Evolutionary conservation across 2,797 vertebrate species (phyloP).

Genomic region (Scarus forsteni): DNA sequence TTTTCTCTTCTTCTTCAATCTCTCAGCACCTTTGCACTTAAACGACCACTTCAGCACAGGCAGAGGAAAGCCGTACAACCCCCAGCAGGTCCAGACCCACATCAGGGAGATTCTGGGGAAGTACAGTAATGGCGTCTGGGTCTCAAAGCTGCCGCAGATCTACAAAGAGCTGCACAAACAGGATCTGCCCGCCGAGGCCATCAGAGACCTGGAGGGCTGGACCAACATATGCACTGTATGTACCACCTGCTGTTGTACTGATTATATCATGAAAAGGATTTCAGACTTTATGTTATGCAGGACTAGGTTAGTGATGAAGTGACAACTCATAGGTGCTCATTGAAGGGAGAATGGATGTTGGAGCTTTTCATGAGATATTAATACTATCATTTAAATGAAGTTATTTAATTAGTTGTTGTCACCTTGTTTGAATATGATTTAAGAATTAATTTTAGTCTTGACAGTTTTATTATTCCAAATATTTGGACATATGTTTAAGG

Average conservation of each 20-base stretch:
- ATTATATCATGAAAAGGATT: background rate
- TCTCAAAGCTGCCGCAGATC: constrained; percentile 93
- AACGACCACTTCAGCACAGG: constrained; percentile 67
- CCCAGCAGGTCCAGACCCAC: constrained; percentile 88
- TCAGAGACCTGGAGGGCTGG: constrained; percentile 93
- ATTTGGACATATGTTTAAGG: too few species aligned
- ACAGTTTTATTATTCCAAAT: too few species aligned
- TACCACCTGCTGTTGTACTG: background rate
- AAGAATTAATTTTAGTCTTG: too few species aligned
- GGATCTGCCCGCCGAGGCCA: constrained; percentile 88
- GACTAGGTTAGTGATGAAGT: too few species aligned
- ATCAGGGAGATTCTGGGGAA: constrained; percentile 91
- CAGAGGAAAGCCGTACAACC: constrained; percentile 74
- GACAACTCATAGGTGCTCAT: too few species aligned
- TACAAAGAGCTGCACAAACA: constrained; percentile 93
- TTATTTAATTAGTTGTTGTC: too few species aligned
- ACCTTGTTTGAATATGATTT: too few species aligned
- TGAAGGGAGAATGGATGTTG: too few species aligned
- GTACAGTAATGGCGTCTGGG: constrained; percentile 93
- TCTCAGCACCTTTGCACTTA: constrained; percentile 79
- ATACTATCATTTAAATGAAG: too few species aligned
- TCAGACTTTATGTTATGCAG: too few species aligned
- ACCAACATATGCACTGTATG: constrained; percentile 94
- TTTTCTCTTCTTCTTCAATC: constrained; percentile 1
- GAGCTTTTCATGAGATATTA: too few species aligned